Conservation (phyloP, 1,140 invertebrate genomes). For the Thaumatotibia leucotreta region DNA sequence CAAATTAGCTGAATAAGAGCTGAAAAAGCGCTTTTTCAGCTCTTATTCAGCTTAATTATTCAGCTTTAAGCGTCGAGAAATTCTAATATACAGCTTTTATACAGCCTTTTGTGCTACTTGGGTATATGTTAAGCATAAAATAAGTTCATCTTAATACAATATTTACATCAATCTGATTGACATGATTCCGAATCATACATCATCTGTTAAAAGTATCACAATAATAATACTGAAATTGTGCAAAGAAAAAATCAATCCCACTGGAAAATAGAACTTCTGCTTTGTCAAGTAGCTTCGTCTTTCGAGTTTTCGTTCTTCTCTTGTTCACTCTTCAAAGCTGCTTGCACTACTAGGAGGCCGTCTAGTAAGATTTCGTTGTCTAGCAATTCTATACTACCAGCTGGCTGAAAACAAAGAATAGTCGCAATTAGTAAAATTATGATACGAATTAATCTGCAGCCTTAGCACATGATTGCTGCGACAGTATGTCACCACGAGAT, state of each 20-base stretch:
- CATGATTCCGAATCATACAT: not conserved
- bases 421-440: too few species aligned
- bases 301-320: constrained; percentile 38
- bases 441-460: too few species aligned
- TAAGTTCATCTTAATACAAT: not conserved
- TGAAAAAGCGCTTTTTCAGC: too few species aligned
- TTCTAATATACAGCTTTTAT: too few species aligned
- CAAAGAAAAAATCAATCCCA: constrained; percentile 42
- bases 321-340: constrained; percentile 39
- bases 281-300: constrained; percentile 59
- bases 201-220: constrained; percentile 50
- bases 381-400: constrained; percentile 52
- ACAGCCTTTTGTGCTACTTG: too few species aligned
- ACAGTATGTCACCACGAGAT: too few species aligned
- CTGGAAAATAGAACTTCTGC: constrained; percentile 40
- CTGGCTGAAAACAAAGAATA: constrained; percentile 41
- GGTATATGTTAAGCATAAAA: not conserved
- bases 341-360: constrained; percentile 56
- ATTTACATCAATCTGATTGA: constrained; percentile 3
- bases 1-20: too few species aligned
- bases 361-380: constrained; percentile 61
- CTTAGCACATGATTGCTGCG: too few species aligned
- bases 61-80: too few species aligned
- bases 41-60: too few species aligned
- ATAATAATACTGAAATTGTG: constrained; percentile 61